Base-by-base conservation (phyloP, 2,113 vertebrate species). In the Lepidothrix coronata region DNA sequence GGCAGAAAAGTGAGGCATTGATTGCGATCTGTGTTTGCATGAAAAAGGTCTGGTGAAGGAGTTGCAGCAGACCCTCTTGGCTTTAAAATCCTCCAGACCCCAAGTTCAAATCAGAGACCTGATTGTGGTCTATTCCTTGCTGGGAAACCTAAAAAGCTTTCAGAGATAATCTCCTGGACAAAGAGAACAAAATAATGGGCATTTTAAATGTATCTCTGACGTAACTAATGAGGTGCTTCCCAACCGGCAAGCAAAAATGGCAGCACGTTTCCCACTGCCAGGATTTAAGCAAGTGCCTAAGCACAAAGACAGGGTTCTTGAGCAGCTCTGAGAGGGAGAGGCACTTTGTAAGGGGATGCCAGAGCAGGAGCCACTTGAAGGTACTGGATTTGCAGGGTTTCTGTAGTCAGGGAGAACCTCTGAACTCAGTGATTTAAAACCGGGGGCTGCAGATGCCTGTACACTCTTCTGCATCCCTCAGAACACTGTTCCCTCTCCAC, bases 401-500 rank as follows among this genome's bases (percentile, higher is more conserved):
- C 7, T 43, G 2, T 48, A 80, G 44, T 31, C 67, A 62, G 62
- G 18, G 11, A 41, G 41, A 18, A 39, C 41, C 23, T 62, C 46
- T 48, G 61, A 77, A 33, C 63, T 65, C 35, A 7, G 27, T 35
- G 37, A 28, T 35, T 61, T 82, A 31, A 46, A 85, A 61, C 1
- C 5, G 22, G 30, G 23, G 51, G 4, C 3, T 28, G 14, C 17
- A 14, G 37, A 18, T 51, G 35, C 27, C 14, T 77, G 71, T 66
- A 37, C 23, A 25, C 10, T 17, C 33, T 20, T 14, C 43, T 9
- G 0, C 0, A 0, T 28, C 30, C 46, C 49, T 13, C 37, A 24
- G 68, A 61, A 41, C 44, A 14, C 43, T 4, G 0, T 35, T 80
- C 30, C 49, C 59, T 59, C 58, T 5, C 1, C 28, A 23, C 55